phyloP scores from a whole-genome alignment of 2,797 vertebrate genomes.

The Staurois parvus region DNA sequence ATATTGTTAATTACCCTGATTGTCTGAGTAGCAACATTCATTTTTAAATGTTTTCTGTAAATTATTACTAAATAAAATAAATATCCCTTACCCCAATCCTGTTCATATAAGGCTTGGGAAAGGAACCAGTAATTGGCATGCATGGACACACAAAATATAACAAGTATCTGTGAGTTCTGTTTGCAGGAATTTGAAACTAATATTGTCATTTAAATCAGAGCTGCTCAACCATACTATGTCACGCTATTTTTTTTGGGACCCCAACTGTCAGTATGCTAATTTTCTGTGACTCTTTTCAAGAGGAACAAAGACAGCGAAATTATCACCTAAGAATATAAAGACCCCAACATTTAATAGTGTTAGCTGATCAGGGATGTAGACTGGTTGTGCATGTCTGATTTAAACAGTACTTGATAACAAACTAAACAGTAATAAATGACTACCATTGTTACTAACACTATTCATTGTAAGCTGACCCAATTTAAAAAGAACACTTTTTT shows the following conservation, averaged over 20 bases:
- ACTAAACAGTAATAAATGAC: background rate
- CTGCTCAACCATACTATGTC: background rate
- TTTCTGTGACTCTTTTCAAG: too few species aligned
- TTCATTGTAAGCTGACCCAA: background rate
- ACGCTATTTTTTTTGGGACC: background rate
- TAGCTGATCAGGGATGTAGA: background rate
- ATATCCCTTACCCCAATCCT: conserved; percentile 83
- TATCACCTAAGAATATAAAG: too few species aligned
- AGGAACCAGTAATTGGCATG: conserved; percentile 82
- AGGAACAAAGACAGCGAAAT: too few species aligned
- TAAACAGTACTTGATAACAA: background rate
- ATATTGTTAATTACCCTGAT: conserved; percentile 16
- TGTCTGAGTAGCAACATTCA: conserved; percentile 82
- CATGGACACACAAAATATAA: conserved; percentile 81
- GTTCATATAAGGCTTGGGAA: conserved; percentile 87
- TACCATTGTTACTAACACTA: background rate
- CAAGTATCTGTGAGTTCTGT: conserved; percentile 77
- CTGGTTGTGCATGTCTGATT: background rate
- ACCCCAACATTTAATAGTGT: background rate
- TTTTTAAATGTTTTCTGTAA: conserved; percentile 69
- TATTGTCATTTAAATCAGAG: background rate
- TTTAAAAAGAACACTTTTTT: too few species aligned
- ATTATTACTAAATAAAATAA: conserved; percentile 70
- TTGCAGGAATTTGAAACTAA: background rate
- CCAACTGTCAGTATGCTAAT: background rate